Conservation (phyloP, 2,113 vertebrate species). For the Proterorhinus semilunaris region DNA sequence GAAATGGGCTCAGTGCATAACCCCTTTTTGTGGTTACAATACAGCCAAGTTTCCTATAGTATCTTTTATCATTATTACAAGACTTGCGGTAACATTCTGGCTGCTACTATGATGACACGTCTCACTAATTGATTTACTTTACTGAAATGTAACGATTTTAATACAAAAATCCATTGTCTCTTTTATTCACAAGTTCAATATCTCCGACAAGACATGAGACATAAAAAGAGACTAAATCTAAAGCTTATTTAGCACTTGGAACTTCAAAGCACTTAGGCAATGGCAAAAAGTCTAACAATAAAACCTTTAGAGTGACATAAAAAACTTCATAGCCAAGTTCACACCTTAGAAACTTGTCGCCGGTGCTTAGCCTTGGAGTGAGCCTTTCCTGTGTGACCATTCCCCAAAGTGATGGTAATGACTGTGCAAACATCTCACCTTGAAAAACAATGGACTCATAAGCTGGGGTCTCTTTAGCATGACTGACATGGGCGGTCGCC, state of each 20-base stretch:
- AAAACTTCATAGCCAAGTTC: constrained; percentile 1
- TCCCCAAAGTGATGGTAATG: constrained; percentile 31
- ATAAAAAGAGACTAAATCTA: background rate
- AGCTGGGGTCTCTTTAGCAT: background rate
- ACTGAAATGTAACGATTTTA: background rate
- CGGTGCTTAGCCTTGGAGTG: background rate
- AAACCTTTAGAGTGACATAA: background rate
- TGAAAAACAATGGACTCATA: constrained; percentile 28
- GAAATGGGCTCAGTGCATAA: constrained; percentile 3
- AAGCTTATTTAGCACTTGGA: background rate
- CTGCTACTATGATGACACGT: background rate
- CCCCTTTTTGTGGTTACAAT: constrained; percentile 3
- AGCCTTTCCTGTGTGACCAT: constrained; percentile 20
- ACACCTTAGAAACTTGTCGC: constrained; percentile 13
- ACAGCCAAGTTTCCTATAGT: background rate
- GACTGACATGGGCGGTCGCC: constrained; percentile 12
- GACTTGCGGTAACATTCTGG: background rate
- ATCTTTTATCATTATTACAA: background rate
- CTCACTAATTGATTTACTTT: background rate
- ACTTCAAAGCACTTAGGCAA: background rate
- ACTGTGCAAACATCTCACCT: constrained; percentile 36
- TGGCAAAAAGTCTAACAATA: background rate
- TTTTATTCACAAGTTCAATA: background rate
- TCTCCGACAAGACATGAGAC: background rate
- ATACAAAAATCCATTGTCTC: background rate